phyloP scores from a whole-genome alignment of 1,140 invertebrate species.

The Drosophila persimilis region DNA sequence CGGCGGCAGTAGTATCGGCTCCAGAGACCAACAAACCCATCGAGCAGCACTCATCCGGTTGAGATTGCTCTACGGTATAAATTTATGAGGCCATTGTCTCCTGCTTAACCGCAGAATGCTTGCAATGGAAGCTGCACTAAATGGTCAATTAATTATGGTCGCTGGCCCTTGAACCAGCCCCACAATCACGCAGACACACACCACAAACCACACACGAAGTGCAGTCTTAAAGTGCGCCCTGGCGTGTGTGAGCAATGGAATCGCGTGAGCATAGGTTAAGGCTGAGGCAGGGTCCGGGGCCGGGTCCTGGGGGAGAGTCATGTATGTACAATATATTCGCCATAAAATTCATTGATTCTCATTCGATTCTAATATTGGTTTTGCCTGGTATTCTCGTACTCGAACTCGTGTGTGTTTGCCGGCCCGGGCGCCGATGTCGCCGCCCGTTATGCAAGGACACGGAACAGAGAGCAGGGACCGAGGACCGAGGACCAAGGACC shows the following conservation, averaged over 20 bases:
- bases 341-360: slow-evolving; percentile 77
- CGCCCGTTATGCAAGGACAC: slow-evolving; percentile 38
- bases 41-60: slow-evolving; percentile 27
- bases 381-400: slow-evolving; percentile 20
- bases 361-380: slow-evolving; percentile 56
- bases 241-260: slow-evolving; percentile 33
- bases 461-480: slow-evolving; percentile 16
- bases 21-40: slow-evolving; percentile 53
- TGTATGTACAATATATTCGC: slow-evolving; percentile 39
- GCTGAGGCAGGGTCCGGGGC: background rate
- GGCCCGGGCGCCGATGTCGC: slow-evolving; percentile 43
- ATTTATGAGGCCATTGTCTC: slow-evolving; percentile 72
- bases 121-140: slow-evolving; percentile 68
- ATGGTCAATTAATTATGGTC: slow-evolving; percentile 79
- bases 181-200: slow-evolving; percentile 13
- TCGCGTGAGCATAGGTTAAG: slow-evolving; percentile 20
- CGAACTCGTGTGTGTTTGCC: slow-evolving; percentile 19
- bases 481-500: slow-evolving; percentile 14
- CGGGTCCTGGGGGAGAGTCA: slow-evolving; percentile 5
- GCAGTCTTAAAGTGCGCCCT: slow-evolving; percentile 21
- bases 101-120: slow-evolving; percentile 63
- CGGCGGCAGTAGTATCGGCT: background rate
- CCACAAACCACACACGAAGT: slow-evolving; percentile 20
- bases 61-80: slow-evolving; percentile 38
- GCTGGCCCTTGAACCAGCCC: slow-evolving; percentile 56